These are phyloP conservation scores for Clinocottus analis DNA, from an alignment of 2,113 vertebrate genomes.

Conservation along the genomic window DNA sequence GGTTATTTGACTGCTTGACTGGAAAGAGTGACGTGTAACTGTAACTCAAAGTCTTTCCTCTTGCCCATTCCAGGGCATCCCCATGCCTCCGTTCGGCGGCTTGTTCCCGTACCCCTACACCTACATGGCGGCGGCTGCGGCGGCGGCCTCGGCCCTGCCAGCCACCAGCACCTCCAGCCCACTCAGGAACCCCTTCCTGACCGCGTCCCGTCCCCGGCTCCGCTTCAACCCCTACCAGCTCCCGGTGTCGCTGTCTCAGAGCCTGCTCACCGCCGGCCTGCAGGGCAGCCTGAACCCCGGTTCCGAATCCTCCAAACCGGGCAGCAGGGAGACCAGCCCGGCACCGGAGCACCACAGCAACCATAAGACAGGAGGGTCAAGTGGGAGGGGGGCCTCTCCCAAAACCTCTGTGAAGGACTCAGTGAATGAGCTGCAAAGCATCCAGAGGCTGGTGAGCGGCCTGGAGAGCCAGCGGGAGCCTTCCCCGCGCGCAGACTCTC, in stretches of 20 bases:
- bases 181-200: conserved; percentile 93
- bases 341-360: conserved; percentile 87
- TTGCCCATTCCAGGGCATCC: conserved; percentile 90
- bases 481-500: conserved; percentile 89
- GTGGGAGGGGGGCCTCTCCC: conserved; percentile 85
- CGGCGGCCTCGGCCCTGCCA: conserved; percentile 91
- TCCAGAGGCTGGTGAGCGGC: conserved; percentile 98
- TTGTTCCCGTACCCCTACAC: conserved; percentile 98
- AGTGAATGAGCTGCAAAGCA: conserved; percentile 97
- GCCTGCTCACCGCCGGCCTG: conserved; percentile 89
- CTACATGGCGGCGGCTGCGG: conserved; percentile 96
- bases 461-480: conserved; percentile 92
- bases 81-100: conserved; percentile 97
- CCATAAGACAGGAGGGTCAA: conserved; percentile 84
- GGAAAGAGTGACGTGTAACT: not conserved
- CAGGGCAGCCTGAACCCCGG: conserved; percentile 81
- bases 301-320: conserved; percentile 89
- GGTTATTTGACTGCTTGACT: not conserved
- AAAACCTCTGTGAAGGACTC: conserved; percentile 92
- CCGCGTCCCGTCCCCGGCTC: conserved; percentile 90
- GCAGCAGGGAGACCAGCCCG: conserved; percentile 91
- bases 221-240: conserved; percentile 98
- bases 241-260: conserved; percentile 91
- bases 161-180: conserved; percentile 88
- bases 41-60: conserved; percentile 17